Evolutionary conservation across 2,888 invertebrate genomes (phyloP), one percentile per base, ranked within the genome.

Genomic region (Timema cristinae): DNA sequence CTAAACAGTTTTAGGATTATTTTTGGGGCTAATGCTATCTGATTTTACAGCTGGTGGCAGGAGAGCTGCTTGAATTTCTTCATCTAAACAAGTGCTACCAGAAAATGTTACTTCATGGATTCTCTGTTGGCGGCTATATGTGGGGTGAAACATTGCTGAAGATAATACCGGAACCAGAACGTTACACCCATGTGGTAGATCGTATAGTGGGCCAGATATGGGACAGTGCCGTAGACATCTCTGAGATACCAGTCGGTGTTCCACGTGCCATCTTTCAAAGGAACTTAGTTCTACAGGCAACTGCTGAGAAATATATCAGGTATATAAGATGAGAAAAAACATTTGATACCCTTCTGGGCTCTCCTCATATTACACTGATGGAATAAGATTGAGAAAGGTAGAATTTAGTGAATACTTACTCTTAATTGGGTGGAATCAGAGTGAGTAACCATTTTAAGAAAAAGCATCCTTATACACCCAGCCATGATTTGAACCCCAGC

Each of bases 41-140:
- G 32, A 32, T 32, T 32, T 2, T 83, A 0, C 84, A 94, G 91
- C 79, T 91, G 73, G 88, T 94, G 68, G 92, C 94, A 0, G 85
- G 84, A 1, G 91, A 93, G 77, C 83, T 94, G 49, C 80, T 95
- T 48, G 88, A 89, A 76, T 92, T 94, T 79, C 83, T 95, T 80
- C 85, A 89, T 50, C 84, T 85, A 69, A 91, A 93, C 78, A 85
- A 86, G 66, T 80, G 82, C 70, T 89, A 89, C 71, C 85, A 88
- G 48, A 91, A 92, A 5, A 82, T 94, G 74, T 83, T 94, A 54
- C 81, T 95, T 52, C 95, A 97, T 82, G 95, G 95, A 2, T 95
- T 96, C 83, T 95, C 95, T 0, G 94, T 96, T 0, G 96, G 91
- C 5, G 95, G 91, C 0, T 96, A 96, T 82, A 84, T 95, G 78